These are phyloP conservation scores for Alligator sinensis DNA, from an alignment of 2,113 vertebrate species.

Conservation along the genomic window DNA sequence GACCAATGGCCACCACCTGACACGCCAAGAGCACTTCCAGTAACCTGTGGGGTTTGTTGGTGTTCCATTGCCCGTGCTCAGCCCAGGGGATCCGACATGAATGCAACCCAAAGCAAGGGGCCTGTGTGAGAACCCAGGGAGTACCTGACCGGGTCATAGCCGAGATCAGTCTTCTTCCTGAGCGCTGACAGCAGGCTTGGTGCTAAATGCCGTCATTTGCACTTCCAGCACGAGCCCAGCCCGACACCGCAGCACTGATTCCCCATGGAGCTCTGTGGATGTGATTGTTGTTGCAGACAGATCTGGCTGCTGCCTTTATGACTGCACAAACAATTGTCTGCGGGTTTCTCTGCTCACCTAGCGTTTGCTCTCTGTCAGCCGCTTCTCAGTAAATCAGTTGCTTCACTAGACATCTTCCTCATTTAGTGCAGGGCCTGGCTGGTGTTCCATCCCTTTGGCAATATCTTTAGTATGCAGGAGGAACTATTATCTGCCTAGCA, in stretches of 20 bases:
- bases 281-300: accelerated
- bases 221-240: not conserved
- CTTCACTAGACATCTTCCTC: too few species aligned
- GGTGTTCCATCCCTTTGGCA: too few species aligned
- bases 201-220: accelerated
- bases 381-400: too few species aligned
- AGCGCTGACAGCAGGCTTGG: not conserved
- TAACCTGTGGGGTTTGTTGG: not conserved
- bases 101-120: not conserved
- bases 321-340: too few species aligned
- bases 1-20: not conserved
- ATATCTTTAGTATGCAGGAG: too few species aligned
- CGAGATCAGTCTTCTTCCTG: not conserved
- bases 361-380: too few species aligned
- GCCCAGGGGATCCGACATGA: too few species aligned
- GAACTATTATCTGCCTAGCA: too few species aligned
- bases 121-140: accelerated
- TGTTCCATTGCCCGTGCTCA: accelerated
- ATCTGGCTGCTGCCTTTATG: not conserved
- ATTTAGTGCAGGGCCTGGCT: too few species aligned
- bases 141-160: not conserved
- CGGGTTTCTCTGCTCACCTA: too few species aligned
- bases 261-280: not conserved
- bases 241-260: not conserved
- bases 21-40: not conserved